These are phyloP conservation scores for Myrmecophaga tridactyla DNA, from an alignment of 2,113 vertebrate genomes.

Conservation along the genomic window DNA sequence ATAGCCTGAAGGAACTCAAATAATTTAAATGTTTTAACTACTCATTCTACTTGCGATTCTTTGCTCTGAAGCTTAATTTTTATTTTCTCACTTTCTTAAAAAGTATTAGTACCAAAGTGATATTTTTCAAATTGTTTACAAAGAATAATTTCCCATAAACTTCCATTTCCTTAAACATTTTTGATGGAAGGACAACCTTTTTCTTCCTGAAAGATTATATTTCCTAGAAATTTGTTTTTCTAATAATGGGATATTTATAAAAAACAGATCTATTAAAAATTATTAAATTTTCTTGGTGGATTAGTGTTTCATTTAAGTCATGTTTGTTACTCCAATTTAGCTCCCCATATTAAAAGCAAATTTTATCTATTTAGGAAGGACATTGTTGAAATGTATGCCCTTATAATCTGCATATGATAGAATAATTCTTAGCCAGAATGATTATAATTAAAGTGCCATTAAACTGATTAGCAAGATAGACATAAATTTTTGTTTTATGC, in stretches of 20 bases:
- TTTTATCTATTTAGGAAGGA: background rate
- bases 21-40: background rate
- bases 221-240: background rate
- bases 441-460: background rate
- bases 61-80: slow-evolving; percentile 37
- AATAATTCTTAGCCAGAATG: background rate
- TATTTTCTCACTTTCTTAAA: slow-evolving; percentile 31
- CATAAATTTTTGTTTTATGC: background rate
- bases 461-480: background rate
- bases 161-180: background rate
- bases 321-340: background rate
- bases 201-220: background rate
- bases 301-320: background rate
- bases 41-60: background rate
- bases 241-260: background rate
- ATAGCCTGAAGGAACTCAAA: background rate
- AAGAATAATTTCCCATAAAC: background rate
- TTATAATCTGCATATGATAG: background rate
- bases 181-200: background rate
- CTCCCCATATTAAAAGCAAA: background rate
- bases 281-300: slow-evolving; percentile 33
- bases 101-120: background rate
- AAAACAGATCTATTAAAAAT: background rate
- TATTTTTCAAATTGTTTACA: background rate
- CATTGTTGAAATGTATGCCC: background rate